Conservation (phyloP, 92 coral and sea anemone species). For the Meandrina meandrites region DNA sequence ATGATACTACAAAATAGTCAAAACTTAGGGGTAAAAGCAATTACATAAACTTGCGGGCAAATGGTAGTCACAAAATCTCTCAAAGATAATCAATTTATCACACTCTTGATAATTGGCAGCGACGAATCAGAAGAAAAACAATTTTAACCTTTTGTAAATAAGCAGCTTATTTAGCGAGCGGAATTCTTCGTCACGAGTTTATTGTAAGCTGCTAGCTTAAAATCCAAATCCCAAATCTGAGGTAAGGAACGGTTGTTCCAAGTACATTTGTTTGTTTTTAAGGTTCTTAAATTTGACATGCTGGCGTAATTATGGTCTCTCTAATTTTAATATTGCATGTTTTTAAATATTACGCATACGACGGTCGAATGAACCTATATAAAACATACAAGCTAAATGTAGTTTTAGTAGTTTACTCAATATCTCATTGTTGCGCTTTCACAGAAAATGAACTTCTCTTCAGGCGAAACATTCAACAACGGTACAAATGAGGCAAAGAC, state of each 20-base stretch:
- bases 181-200: neutral
- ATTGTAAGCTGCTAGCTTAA: neutral
- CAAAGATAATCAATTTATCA: neutral
- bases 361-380: neutral
- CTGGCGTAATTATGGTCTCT: neutral
- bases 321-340: neutral
- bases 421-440: neutral
- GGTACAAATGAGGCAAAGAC: neutral
- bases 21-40: neutral
- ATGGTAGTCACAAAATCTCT: neutral
- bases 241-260: neutral
- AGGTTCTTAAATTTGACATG: neutral
- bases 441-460: constrained; percentile 26
- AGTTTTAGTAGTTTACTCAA: neutral
- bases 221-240: neutral
- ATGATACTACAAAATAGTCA: neutral
- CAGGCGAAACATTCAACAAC: neutral
- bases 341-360: neutral
- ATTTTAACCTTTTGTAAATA: neutral
- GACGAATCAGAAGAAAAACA: neutral
- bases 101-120: neutral
- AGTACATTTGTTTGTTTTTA: neutral
- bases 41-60: neutral
- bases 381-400: neutral
- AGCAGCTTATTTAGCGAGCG: neutral